Evolutionary conservation across 2,797 vertebrate genomes (phyloP).

Genomic region (Nannoperca australis): DNA sequence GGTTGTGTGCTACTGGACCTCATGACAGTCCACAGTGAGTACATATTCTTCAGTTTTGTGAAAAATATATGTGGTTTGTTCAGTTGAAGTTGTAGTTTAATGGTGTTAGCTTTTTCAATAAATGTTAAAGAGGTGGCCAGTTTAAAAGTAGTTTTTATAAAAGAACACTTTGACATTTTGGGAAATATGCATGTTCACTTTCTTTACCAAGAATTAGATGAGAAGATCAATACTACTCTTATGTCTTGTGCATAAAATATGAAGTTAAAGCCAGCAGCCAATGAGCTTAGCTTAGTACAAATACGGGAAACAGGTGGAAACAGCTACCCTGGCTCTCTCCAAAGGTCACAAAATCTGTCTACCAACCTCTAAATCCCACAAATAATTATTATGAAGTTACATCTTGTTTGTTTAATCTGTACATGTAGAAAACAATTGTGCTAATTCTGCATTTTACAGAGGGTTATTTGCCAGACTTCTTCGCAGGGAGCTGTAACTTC

Average conservation of each 20-base stretch:
- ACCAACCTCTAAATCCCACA: not conserved
- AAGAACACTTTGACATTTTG: not conserved
- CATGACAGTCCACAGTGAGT: constrained; percentile 74
- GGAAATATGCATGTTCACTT: not conserved
- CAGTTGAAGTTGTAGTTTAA: not conserved
- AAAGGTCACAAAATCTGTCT: not conserved
- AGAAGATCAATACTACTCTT: not conserved
- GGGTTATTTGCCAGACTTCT: constrained; percentile 1
- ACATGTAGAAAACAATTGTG: not conserved
- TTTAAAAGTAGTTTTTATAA: not conserved
- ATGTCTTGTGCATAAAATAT: not conserved
- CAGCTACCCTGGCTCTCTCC: not conserved
- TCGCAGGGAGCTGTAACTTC: not conserved
- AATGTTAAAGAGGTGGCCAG: not conserved
- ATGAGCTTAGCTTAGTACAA: not conserved
- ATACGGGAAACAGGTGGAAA: not conserved
- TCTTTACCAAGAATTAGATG: not conserved
- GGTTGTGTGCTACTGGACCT: constrained; percentile 66
- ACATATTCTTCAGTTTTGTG: not conserved
- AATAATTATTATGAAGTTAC: not conserved
- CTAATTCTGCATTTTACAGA: constrained; percentile 1
- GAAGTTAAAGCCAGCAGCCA: not conserved
- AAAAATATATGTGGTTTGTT: not conserved
- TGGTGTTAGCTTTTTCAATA: not conserved
- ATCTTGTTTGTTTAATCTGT: not conserved